Conservation (phyloP, 2,888 invertebrate genomes). For the Corythucha ciliata region DNA sequence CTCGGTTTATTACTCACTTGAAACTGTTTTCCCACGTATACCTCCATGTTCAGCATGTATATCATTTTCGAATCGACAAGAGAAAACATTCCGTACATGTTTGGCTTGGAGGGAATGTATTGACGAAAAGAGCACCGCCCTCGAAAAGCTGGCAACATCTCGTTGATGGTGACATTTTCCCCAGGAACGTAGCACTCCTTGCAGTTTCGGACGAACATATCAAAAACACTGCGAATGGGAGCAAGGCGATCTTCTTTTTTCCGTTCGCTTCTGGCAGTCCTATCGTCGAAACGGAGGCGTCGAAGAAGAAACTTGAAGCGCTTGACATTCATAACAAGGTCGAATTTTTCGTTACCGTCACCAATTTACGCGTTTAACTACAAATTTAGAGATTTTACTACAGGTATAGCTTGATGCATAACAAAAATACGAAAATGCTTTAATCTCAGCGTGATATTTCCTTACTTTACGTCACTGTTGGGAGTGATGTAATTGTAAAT, state of each 20-base stretch:
- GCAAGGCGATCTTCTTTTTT: slow-evolving; percentile 1
- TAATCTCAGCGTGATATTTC: too few relatives aligned
- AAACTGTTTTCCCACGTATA: slow-evolving; percentile 27
- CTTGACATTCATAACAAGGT: slow-evolving; percentile 24
- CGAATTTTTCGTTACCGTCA: too few relatives aligned
- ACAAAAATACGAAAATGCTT: too few relatives aligned
- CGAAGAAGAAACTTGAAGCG: slow-evolving; percentile 8
- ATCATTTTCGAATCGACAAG: slow-evolving; percentile 20
- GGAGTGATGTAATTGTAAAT: too few relatives aligned
- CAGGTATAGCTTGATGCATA: too few relatives aligned
- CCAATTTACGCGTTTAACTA: too few relatives aligned
- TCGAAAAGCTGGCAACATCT: slow-evolving; percentile 33
- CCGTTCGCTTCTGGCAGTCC: slow-evolving; percentile 1
- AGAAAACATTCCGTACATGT: slow-evolving; percentile 26
- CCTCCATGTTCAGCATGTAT: slow-evolving; percentile 24
- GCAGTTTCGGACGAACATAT: slow-evolving; percentile 36
- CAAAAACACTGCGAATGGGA: slow-evolving; percentile 30
- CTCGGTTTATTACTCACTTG: slow-evolving; percentile 15
- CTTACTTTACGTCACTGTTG: too few relatives aligned
- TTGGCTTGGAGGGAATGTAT: slow-evolving; percentile 23
- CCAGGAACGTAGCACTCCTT: slow-evolving; percentile 20
- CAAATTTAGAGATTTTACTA: too few relatives aligned
- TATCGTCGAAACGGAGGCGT: slow-evolving; percentile 14
- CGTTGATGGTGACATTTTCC: slow-evolving; percentile 9
- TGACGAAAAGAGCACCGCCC: slow-evolving; percentile 33